These are phyloP conservation scores for Melanostoma mellinum DNA, from an alignment of 2,888 invertebrate genomes.

Conservation along the genomic window DNA sequence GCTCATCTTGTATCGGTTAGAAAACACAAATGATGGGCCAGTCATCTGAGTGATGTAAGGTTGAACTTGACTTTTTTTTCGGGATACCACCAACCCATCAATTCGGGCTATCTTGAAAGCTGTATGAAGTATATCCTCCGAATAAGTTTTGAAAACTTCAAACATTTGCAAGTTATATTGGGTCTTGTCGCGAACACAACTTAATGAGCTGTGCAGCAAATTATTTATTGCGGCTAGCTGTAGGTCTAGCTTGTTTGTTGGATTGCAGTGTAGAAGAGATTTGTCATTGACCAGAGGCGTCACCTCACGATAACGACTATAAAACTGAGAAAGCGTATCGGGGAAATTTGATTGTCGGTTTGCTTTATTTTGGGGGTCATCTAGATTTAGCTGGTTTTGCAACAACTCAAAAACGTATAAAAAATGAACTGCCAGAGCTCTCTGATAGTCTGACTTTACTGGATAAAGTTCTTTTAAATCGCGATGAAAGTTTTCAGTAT, in stretches of 20 bases:
- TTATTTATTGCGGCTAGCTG: slow-evolving; percentile 76
- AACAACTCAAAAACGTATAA: slow-evolving; percentile 68
- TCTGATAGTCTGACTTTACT: slow-evolving; percentile 76
- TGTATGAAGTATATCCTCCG: slow-evolving; percentile 85
- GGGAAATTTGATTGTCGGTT: slow-evolving; percentile 77
- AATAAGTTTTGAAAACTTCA: slow-evolving; percentile 88
- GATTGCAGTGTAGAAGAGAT: slow-evolving; percentile 76
- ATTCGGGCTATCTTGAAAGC: slow-evolving; percentile 85
- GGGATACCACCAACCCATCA: slow-evolving; percentile 85
- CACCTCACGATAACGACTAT: slow-evolving; percentile 75
- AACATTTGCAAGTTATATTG: slow-evolving; percentile 87
- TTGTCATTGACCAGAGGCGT: slow-evolving; percentile 75
- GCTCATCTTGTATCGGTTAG: slow-evolving; percentile 81
- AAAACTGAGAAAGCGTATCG: slow-evolving; percentile 78
- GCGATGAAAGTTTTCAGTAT: slow-evolving; percentile 79
- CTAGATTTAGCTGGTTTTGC: slow-evolving; percentile 12
- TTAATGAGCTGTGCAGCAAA: slow-evolving; percentile 87
- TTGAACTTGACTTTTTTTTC: slow-evolving; percentile 79
- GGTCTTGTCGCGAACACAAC: slow-evolving; percentile 85
- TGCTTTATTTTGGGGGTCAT: slow-evolving; percentile 28
- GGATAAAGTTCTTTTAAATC: slow-evolving; percentile 79
- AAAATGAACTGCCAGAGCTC: slow-evolving; percentile 79
- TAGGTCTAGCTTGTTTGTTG: slow-evolving; percentile 76
- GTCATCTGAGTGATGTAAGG: slow-evolving; percentile 74
- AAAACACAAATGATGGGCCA: slow-evolving; percentile 81